phyloP scores from a whole-genome alignment of 92 coral and sea anemone genomes.

The Bergia sp. region DNA sequence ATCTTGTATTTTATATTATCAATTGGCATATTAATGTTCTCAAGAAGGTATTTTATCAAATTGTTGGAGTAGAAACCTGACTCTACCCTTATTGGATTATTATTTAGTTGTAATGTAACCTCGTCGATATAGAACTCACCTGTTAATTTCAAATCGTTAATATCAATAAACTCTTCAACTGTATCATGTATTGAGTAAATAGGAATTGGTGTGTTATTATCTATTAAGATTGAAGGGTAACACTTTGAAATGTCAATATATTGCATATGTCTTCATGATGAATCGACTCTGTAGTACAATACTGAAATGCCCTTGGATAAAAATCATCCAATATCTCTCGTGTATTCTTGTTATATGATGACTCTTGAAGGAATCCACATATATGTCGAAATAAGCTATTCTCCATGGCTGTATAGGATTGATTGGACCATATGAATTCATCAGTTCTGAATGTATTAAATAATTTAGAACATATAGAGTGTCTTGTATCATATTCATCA shows the following conservation, averaged over 20 bases:
- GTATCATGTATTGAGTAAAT: conserved; percentile 33
- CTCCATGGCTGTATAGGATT: conserved; percentile 28
- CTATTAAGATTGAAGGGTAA: conserved; percentile 3
- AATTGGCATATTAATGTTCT: conserved; percentile 30
- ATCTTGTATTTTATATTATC: conserved; percentile 37
- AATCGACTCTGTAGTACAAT: conserved; percentile 32
- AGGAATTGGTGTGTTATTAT: conserved; percentile 3
- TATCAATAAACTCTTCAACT: background rate
- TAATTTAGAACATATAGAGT: conserved; percentile 40
- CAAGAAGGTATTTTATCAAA: conserved; percentile 43
- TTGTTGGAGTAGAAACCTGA: background rate
- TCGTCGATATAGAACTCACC: conserved; percentile 50
- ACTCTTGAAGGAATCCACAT: conserved; percentile 28
- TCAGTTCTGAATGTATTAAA: conserved; percentile 37
- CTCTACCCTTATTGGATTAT: too few species aligned
- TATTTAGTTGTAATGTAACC: background rate
- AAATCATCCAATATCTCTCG: conserved; percentile 48
- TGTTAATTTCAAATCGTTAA: background rate
- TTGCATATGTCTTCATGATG: background rate
- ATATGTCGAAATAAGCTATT: conserved; percentile 31
- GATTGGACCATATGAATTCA: conserved; percentile 61
- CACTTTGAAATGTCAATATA: conserved; percentile 34
- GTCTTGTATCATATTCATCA: conserved; percentile 49
- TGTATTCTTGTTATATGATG: conserved; percentile 27
- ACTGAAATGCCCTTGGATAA: conserved; percentile 55